These are phyloP conservation scores for Anorthoa munda DNA, from an alignment of 2,888 invertebrate species.

Conservation along the genomic window DNA sequence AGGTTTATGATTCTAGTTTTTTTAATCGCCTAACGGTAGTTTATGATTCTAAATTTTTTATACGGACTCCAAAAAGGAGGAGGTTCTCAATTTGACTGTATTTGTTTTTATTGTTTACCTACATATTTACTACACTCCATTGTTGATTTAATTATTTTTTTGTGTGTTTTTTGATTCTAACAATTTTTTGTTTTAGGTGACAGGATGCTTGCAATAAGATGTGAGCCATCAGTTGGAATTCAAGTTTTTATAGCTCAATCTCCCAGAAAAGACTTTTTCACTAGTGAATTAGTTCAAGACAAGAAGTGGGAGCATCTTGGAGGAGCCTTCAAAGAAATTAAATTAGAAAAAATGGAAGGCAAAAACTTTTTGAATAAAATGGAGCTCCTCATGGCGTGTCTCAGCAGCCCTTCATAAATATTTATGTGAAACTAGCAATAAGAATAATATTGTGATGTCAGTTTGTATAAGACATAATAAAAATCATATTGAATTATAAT, in stretches of 20 bases:
- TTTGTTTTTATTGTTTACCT: too few species aligned
- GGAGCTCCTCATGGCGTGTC: conserved; percentile 98
- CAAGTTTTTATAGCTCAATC: conserved; percentile 97
- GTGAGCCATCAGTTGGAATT: conserved; percentile 97
- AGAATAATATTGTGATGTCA: conserved; percentile 67
- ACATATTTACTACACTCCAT: too few species aligned
- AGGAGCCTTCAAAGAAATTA: conserved; percentile 97
- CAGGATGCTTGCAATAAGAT: conserved; percentile 96
- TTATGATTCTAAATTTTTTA: not conserved
- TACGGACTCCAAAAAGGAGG: too few species aligned
- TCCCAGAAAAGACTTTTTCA: conserved; percentile 96
- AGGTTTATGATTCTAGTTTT: conserved; percentile 64
- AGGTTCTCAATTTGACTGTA: too few species aligned
- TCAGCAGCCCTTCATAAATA: conserved; percentile 93
- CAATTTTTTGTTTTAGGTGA: conserved; percentile 88
- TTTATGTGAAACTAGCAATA: conserved; percentile 67
- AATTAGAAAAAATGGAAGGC: conserved; percentile 98
- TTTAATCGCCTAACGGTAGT: conserved; percentile 95
- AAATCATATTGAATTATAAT: conserved; percentile 73
- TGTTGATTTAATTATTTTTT: not conserved
- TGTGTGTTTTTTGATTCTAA: conserved; percentile 16
- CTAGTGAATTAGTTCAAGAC: conserved; percentile 96
- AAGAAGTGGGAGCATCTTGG: conserved; percentile 98
- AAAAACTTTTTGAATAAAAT: conserved; percentile 99
- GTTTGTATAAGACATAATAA: conserved; percentile 64